Base-by-base conservation (phyloP, 2,888 invertebrate genomes). In the Cataglyphis cursor region DNA sequence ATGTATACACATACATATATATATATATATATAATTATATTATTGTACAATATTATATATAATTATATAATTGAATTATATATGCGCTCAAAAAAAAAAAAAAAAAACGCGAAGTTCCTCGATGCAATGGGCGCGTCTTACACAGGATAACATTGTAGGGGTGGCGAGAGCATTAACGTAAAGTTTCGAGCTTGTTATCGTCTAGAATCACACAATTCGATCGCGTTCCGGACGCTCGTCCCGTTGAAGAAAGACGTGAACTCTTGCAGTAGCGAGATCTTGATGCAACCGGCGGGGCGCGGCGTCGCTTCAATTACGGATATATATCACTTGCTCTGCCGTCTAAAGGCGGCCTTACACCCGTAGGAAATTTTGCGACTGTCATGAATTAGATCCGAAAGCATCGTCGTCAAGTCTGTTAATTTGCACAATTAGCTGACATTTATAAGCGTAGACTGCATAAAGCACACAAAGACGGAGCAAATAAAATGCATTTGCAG, bases 131-230 rank as follows among this genome's bases (percentile, higher is more conserved):
- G 54, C 38, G 51, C n/a, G 38, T 41, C 15, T 76, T 51, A 68
- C 24, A 41, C 21, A 28, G 28, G 28, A 51, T 57, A 57, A 68
- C 54, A 41, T 12, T 24, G 12, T 12, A 8, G 31, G 28, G 38
- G 44, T 31, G 31, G 48, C n/a, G 48, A 73, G 48, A 38, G 74
- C 15, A 24, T 59, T 21, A n/a, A 5, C n/a, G 44, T 9, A 31
- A 78, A 78, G 78, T 78, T 78, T 59, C 57, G 18, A 41, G 68
- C 78, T 68, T 68, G 78, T 70, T 78, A 70, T 59, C 70, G 70
- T 18, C 31, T 21, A 24, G 21, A 78, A 70, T 78, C 78, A 35
- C 54, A 70, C 59, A 78, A 78, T 78, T 70, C 78, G 78, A 78
- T 70, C 54, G 70, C 57, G 41, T 59, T 59, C 41, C 35, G 28